Evolutionary conservation across 2,888 invertebrate genomes (phyloP).

Genomic region (Lottia scabra): DNA sequence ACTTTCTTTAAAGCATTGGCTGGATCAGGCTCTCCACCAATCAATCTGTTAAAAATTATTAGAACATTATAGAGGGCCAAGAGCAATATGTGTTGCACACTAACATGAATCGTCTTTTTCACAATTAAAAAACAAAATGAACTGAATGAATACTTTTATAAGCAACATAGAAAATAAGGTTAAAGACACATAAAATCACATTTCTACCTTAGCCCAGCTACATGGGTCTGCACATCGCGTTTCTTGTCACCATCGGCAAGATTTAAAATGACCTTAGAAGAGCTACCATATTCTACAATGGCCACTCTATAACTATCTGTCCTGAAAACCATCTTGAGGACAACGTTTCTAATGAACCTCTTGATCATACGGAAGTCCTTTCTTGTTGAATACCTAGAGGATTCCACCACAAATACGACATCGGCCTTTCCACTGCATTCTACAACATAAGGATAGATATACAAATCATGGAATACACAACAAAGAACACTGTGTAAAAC

Average conservation of each 20-base stretch:
- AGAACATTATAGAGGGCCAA: too few species aligned
- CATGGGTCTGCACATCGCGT: slow-evolving; percentile 42
- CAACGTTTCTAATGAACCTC: slow-evolving; percentile 49
- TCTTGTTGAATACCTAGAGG: slow-evolving; percentile 58
- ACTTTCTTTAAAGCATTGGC: slow-evolving; percentile 50
- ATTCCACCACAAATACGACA: slow-evolving; percentile 61
- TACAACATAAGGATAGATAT: slow-evolving; percentile 21
- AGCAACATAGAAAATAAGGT: too few species aligned
- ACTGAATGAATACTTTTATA: too few species aligned
- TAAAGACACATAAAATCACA: too few species aligned
- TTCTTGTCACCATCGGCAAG: slow-evolving; percentile 45
- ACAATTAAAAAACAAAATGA: too few species aligned
- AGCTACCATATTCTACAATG: slow-evolving; percentile 52
- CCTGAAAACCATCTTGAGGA: slow-evolving; percentile 56
- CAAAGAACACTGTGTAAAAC: too few species aligned
- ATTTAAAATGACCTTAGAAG: slow-evolving; percentile 41
- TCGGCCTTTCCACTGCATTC: slow-evolving; percentile 55
- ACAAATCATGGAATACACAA: not conserved
- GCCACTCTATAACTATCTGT: slow-evolving; percentile 53
- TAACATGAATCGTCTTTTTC: too few species aligned
- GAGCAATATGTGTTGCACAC: too few species aligned
- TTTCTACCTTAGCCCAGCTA: slow-evolving; percentile 55
- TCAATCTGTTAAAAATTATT: slow-evolving; percentile 31
- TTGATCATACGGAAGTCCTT: slow-evolving; percentile 46
- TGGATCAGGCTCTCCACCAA: slow-evolving; percentile 49